Conservation (phyloP, 2,797 vertebrate genomes). For the Chlorospingus flavigularis region DNA sequence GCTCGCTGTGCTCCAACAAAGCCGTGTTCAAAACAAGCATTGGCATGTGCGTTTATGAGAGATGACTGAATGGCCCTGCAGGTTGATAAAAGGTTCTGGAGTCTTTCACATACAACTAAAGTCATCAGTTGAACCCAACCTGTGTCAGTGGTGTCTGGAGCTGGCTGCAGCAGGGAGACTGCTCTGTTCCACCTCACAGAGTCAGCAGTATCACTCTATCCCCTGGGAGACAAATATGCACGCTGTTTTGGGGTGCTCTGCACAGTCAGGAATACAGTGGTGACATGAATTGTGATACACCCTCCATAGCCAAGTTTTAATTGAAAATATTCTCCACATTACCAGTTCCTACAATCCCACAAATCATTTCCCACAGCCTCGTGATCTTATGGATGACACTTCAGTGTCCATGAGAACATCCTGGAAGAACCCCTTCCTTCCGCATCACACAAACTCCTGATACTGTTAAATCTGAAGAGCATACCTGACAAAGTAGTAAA, state of each 20-base stretch:
- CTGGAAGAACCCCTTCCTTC: neutral
- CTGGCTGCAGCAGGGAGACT: neutral
- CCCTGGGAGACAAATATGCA: neutral
- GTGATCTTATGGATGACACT: accelerated
- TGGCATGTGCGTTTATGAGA: neutral
- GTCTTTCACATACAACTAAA: constrained; percentile 2
- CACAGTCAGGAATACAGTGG: neutral
- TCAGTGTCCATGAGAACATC: neutral
- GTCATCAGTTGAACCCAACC: accelerated
- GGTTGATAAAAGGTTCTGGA: constrained; percentile 47
- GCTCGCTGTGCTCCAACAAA: constrained; percentile 10
- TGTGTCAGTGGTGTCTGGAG: neutral
- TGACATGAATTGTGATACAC: neutral
- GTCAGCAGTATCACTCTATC: accelerated
- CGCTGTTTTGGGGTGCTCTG: neutral
- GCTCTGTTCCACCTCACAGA: neutral
- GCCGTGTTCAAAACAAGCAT: neutral
- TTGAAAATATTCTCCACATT: neutral
- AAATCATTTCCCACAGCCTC: neutral
- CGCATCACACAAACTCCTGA: neutral
- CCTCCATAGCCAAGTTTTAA: neutral
- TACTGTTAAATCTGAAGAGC: neutral
- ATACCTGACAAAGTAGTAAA: neutral
- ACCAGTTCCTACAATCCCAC: neutral
- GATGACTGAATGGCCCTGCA: constrained; percentile 13